Evolutionary conservation across 2,888 invertebrate species (phyloP).

Genomic region (Timema cristinae): DNA sequence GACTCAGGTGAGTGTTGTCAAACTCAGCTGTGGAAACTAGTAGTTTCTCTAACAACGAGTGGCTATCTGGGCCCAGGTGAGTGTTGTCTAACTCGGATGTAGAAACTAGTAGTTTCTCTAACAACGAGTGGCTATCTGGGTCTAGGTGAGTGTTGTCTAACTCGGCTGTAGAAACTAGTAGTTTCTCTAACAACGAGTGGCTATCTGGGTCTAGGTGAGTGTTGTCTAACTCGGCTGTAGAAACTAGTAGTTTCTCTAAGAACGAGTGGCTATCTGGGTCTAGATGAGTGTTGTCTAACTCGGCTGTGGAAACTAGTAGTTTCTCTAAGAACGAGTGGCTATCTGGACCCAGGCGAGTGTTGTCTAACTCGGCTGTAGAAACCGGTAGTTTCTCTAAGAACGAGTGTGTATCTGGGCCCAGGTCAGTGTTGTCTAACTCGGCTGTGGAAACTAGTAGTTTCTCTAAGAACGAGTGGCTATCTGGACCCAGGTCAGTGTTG

Average conservation of each 20-base stretch:
- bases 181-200: too few relatives aligned
- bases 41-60: too few relatives aligned
- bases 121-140: too few relatives aligned
- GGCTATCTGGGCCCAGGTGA: too few relatives aligned
- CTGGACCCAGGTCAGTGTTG: slow-evolving; percentile 73
- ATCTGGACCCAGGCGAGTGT: slow-evolving; percentile 78
- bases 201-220: slow-evolving; percentile 85
- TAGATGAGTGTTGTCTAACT: slow-evolving; percentile 58
- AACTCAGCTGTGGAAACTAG: neutral
- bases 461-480: too few relatives aligned
- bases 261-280: too few relatives aligned
- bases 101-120: too few relatives aligned
- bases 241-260: too few relatives aligned
- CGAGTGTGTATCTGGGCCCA: too few relatives aligned
- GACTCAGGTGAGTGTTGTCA: slow-evolving; percentile 67
- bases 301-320: neutral
- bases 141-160: slow-evolving; percentile 63
- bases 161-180: neutral
- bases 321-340: too few relatives aligned
- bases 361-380: neutral
- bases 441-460: neutral
- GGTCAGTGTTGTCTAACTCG: slow-evolving; percentile 55
- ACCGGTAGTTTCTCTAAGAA: too few relatives aligned
- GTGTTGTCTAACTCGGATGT: slow-evolving; percentile 36
- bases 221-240: slow-evolving; percentile 7